phyloP scores from a whole-genome alignment of 2,113 vertebrate species.

The Rattus norvegicus region GRCr8 NC_086019.1:179630001-179630500 shows the following conservation, averaged over 20 bases:
- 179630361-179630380: neutral
- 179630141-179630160: neutral
- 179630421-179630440: neutral
- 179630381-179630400: neutral
- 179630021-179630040: neutral
- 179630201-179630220: neutral
- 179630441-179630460: neutral
- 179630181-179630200: neutral
- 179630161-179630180: neutral
- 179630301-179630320: conserved; percentile 18
- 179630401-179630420: neutral
- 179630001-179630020: neutral
- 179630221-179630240: neutral
- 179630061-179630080: neutral
- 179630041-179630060: neutral
- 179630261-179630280: conserved; percentile 18
- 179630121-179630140: neutral
- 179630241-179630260: neutral
- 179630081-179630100: neutral
- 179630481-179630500: conserved; percentile 18
- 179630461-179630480: conserved; percentile 32
- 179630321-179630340: neutral
- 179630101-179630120: neutral
- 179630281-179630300: neutral
- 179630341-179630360: neutral